Evolutionary conservation across 2,797 vertebrate species (phyloP), one percentile per base, ranked within the genome.

Genomic region (Diplodus puntazzo): DNA sequence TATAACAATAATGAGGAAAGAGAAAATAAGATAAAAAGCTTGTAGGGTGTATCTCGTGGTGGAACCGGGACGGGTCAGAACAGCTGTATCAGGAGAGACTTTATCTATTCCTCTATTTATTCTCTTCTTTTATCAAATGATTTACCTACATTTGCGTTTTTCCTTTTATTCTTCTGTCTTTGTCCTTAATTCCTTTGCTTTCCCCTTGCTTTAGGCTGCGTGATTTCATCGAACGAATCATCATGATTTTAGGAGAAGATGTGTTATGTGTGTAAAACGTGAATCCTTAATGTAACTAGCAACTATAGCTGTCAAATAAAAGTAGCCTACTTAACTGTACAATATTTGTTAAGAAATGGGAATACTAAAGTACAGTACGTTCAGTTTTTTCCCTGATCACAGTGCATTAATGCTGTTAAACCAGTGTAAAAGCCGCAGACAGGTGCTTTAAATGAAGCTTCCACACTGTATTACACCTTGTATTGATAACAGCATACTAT

Each of bases 361-460:
- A 34, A 17, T 42, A 54, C 12, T 53, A 5, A 39, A 45, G 43
- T 67, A 52, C 42, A 67, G 11, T 8, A 12, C 5, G 27, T 30
- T 23, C 21, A 11, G 20, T 45, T 21, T 30, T 45, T 49, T 21
- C 39, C 42, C 2, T 71, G 45, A 73, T 75, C 54, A 55, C 55
- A 58, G 30, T 69, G 30, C 23, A 69, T 82, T 75, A 50, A 45
- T 69, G 76, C 78, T 75, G 62, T 68, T 54, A 69, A 62, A 55
- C 14, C 16, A 61, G 65, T 54, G 52, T 64, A 68, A 84, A 76
- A 75, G 59, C 66, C 42, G 65, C 57, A 43, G 14, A 25, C 12
- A 62, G 23, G 57, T 57, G 39, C 60, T 23, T 81, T n/a, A 74
- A 73, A 88, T 75, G 5, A 77, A 75, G 66, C 52, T 43, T 71